phyloP scores from a whole-genome alignment of 1,140 invertebrate species.

The Hycleus phaleratus region DNA sequence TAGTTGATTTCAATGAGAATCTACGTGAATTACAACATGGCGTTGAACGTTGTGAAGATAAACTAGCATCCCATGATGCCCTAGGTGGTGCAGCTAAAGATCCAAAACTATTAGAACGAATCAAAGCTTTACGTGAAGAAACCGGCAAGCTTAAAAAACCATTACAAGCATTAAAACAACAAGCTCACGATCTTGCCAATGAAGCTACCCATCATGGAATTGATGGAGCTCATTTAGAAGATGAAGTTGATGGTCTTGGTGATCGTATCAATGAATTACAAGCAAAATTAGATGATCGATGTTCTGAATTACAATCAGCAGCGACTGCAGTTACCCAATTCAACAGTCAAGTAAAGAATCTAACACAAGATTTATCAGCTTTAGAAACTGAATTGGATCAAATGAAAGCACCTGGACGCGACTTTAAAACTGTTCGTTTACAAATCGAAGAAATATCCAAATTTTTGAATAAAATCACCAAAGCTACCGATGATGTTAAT shows the following conservation, averaged over 20 bases:
- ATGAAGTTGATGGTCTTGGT: conserved; percentile 68
- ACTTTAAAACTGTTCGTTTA: conserved; percentile 73
- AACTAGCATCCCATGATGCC: conserved; percentile 70
- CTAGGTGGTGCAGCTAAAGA: conserved; percentile 70
- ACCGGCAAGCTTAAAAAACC: conserved; percentile 67
- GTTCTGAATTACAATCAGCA: conserved; percentile 75
- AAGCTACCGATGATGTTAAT: conserved; percentile 59
- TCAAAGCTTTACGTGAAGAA: conserved; percentile 70
- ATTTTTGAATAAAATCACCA: conserved; percentile 60
- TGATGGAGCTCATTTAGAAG: conserved; percentile 65
- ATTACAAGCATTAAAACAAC: conserved; percentile 51
- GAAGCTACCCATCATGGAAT: conserved; percentile 61
- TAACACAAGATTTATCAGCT: conserved; percentile 65
- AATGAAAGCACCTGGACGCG: conserved; percentile 77
- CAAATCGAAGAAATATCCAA: conserved; percentile 75
- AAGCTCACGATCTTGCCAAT: conserved; percentile 67
- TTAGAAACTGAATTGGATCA: conserved; percentile 78
- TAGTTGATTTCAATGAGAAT: conserved; percentile 81
- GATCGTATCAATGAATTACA: conserved; percentile 73
- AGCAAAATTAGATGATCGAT: conserved; percentile 68
- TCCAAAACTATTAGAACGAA: conserved; percentile 73
- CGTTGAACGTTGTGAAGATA: conserved; percentile 81
- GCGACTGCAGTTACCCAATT: conserved; percentile 80
- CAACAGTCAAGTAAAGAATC: conserved; percentile 73
- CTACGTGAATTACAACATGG: conserved; percentile 72